Conservation (phyloP, 1,140 invertebrate species). For the Brachionus asplanchnoidis region DNA sequence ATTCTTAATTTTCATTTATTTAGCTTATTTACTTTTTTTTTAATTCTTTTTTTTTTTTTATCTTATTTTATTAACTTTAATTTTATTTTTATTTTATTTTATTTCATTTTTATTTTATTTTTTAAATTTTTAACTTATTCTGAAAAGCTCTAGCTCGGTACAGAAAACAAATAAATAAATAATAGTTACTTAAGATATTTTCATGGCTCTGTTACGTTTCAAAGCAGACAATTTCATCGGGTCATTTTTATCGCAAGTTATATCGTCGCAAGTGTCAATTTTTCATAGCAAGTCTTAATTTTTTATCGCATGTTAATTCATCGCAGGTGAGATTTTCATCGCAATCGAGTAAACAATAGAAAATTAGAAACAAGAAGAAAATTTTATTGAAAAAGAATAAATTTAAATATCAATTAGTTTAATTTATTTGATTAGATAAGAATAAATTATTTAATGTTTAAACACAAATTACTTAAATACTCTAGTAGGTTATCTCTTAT, state of each 20-base stretch:
- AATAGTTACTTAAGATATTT: too few species aligned
- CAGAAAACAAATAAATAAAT: too few species aligned
- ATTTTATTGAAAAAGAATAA: background rate
- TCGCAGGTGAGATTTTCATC: background rate
- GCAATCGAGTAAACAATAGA: background rate
- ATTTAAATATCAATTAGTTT: background rate
- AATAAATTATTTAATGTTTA: background rate
- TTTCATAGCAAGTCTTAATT: background rate
- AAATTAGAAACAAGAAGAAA: background rate
- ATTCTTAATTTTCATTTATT: too few species aligned
- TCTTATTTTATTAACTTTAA: too few species aligned
- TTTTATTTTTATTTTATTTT: too few species aligned
- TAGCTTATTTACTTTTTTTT: too few species aligned
- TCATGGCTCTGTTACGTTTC: background rate
- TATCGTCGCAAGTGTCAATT: background rate
- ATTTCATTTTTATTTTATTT: too few species aligned
- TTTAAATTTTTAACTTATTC: too few species aligned
- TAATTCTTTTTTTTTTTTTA: too few species aligned
- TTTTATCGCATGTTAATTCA: background rate
- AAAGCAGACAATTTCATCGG: background rate
- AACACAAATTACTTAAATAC: background rate
- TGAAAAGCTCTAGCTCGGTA: too few species aligned
- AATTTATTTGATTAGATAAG: background rate
- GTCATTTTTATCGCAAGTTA: background rate
- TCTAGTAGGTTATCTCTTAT: background rate